Conservation (phyloP, 1,140 invertebrate genomes). For the Diachasma alloeum region DNA sequence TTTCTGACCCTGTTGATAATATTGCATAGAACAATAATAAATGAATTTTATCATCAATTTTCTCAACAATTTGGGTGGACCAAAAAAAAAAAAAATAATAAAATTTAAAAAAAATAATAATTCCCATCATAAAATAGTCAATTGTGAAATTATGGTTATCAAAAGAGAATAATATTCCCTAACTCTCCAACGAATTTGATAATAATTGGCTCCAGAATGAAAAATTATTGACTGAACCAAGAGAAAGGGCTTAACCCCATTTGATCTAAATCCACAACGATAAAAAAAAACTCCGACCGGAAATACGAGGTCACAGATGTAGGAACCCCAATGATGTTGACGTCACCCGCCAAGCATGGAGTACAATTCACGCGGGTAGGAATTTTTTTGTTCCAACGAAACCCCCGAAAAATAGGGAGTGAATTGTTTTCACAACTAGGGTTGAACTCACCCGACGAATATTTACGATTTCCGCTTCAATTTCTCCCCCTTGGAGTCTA, state of each 20-base stretch:
- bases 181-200: no score
- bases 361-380: background rate
- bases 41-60: no score
- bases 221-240: background rate
- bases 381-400: background rate
- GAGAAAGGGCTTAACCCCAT: background rate
- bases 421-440: conserved; percentile 19
- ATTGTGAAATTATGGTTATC: no score
- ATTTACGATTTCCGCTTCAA: conserved; percentile 6
- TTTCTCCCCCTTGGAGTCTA: background rate
- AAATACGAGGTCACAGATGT: conserved; percentile 20
- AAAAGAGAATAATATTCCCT: no score
- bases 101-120: no score
- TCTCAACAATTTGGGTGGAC: no score
- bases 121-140: no score
- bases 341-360: background rate
- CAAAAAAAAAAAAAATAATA: no score
- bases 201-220: background rate
- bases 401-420: background rate
- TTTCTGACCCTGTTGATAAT: no score
- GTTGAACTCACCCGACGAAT: background rate
- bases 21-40: no score
- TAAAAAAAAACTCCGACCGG: conserved; percentile 5
- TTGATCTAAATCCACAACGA: background rate
- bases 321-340: background rate